Evolutionary conservation across 2,113 vertebrate genomes (phyloP), one percentile per base, ranked within the genome.

Genomic region (Talpa occidentalis): DNA sequence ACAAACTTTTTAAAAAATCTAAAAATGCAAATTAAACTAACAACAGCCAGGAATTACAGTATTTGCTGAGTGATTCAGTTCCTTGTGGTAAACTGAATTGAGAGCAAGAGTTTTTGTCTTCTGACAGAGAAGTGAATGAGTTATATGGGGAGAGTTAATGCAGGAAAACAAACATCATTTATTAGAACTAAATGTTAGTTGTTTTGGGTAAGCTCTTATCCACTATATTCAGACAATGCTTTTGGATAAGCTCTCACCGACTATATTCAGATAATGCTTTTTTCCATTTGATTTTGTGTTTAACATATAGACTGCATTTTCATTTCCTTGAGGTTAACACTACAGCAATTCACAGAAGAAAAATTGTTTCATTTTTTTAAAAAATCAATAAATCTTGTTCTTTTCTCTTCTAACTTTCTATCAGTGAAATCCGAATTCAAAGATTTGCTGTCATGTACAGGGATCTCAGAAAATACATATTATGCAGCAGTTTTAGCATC

Each of bases 211-310:
- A 49, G 47, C 47, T 49, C 47, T 49, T 10, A 49, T 11, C 47
- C 47, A 10, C 10, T 49, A 8, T 49, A 49, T 49, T 49, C 47
- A 49, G 47, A 12, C 12, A 49, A 49, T 49, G 47, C 15, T 78
- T 90, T 83, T 83, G 21, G 70, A n/a, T 52, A 52, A 72, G 44
- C 9, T 56, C 19, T 84, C 22, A 77, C 9, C 28, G 30, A 69
- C n/a, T 54, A 14, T 72, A 8, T 67, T 93, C 22, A 74, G 35
- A 54, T 88, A 85, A 52, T 94, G 30, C 19, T 66, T n/a, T 56
- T 35, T 40, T 92, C 92, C 17, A 59, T 76, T 87, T 92, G 30
- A 90, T 52, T 90, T 47, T 54, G 60, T 42, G 47, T 90, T 96
- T 89, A 67, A 95, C 14, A 56, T 69, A 52, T 67, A 60, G 5